Percentiles rank a stretch among this genome's conserved stretches.
These are phyloP conservation scores for Physocephala rufipes DNA, from an alignment of 2,888 invertebrate genomes.

Conservation along the genomic window DNA sequence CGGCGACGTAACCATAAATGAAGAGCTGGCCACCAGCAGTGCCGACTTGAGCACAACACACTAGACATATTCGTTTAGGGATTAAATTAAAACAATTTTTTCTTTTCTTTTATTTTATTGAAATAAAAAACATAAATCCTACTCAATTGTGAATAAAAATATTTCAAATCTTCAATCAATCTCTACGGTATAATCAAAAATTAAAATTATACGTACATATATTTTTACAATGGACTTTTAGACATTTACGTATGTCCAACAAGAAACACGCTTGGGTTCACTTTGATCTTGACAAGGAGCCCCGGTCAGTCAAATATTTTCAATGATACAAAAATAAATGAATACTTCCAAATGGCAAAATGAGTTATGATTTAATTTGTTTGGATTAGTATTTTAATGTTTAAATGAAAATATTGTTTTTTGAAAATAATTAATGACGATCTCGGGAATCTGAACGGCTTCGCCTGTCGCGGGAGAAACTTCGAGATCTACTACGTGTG, in stretches of 20 bases:
- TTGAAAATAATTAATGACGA: conserved; percentile 63
- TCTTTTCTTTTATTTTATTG: conserved; percentile 25
- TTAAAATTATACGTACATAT: conserved; percentile 6
- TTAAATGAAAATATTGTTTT: conserved; percentile 17
- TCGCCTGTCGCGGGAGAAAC: conserved; percentile 69
- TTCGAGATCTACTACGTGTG: conserved; percentile 67
- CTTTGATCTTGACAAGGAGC: too few relatives aligned
- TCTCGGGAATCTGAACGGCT: conserved; percentile 71
- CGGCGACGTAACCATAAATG: conserved; percentile 57
- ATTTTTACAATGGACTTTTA: too few relatives aligned
- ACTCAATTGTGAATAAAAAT: conserved; percentile 2
- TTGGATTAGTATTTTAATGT: conserved; percentile 3
- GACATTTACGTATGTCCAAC: conserved; percentile 5
- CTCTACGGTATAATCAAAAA: background rate
- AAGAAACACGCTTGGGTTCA: too few relatives aligned
- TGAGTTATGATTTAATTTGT: background rate
- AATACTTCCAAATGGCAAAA: too few relatives aligned
- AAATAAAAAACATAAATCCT: conserved; percentile 19
- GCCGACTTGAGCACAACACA: conserved; percentile 36
- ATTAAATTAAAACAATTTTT: background rate
- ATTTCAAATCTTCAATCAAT: background rate
- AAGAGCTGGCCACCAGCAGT: conserved; percentile 46
- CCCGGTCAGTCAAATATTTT: too few relatives aligned
- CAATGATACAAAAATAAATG: too few relatives aligned
- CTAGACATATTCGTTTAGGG: conserved; percentile 12